These are phyloP conservation scores for Mercenaria mercenaria DNA, from an alignment of 1,140 invertebrate species.

Conservation along the genomic window DNA sequence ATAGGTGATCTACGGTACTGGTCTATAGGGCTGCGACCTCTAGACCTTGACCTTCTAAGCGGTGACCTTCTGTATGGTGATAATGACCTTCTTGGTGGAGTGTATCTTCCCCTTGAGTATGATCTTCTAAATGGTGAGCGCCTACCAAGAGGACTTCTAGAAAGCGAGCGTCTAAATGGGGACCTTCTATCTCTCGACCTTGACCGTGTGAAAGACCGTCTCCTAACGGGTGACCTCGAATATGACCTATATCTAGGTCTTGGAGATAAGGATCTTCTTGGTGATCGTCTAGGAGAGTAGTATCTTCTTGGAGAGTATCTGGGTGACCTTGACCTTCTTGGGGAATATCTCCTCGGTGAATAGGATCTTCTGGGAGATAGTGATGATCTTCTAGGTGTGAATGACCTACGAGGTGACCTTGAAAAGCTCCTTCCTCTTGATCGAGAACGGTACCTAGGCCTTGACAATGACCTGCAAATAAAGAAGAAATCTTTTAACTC, in stretches of 20 bases:
- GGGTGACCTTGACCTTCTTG: slow-evolving; percentile 44
- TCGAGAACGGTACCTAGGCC: slow-evolving; percentile 12
- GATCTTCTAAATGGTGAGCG: slow-evolving; percentile 29
- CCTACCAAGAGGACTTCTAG: slow-evolving; percentile 11
- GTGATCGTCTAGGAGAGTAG: slow-evolving; percentile 20
- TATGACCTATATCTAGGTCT: slow-evolving; percentile 37
- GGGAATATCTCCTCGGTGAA: slow-evolving; percentile 30
- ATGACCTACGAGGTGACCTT: background rate
- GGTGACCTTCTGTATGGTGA: slow-evolving; percentile 43
- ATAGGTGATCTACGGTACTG: background rate
- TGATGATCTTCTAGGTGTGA: slow-evolving; percentile 30
- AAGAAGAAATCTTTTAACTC: background rate
- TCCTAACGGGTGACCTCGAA: slow-evolving; percentile 50
- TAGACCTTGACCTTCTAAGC: background rate
- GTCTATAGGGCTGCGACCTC: background rate
- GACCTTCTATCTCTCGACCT: slow-evolving; percentile 38
- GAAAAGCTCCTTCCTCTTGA: slow-evolving; percentile 32
- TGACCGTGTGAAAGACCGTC: slow-evolving; percentile 46
- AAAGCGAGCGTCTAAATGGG: slow-evolving; percentile 22
- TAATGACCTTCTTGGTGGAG: slow-evolving; percentile 20
- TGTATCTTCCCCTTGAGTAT: slow-evolving; percentile 27
- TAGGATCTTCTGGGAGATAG: slow-evolving; percentile 12
- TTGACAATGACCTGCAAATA: slow-evolving; percentile 28
- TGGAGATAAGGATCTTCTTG: slow-evolving; percentile 36
- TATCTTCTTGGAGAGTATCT: slow-evolving; percentile 40